These are phyloP conservation scores for Lamproptera curius DNA, from an alignment of 2,888 invertebrate genomes.

Conservation along the genomic window DNA sequence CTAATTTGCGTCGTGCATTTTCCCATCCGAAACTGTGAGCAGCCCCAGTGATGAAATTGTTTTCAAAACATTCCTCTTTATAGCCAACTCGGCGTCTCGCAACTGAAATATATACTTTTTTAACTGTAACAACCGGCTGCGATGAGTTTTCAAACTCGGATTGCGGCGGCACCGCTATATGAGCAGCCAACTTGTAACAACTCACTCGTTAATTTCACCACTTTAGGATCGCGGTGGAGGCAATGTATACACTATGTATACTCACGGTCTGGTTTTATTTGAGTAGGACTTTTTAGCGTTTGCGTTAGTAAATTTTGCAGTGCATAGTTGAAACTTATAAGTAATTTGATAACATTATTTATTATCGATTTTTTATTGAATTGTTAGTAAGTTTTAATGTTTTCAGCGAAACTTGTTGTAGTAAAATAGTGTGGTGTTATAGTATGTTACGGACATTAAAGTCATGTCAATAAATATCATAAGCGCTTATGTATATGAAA, in stretches of 20 bases:
- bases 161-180: conserved; percentile 10
- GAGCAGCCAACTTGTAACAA: conserved; percentile 14
- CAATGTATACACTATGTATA: conserved; percentile 1
- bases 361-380: too few relatives aligned
- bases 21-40: not conserved
- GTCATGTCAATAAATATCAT: too few relatives aligned
- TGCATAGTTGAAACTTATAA: too few relatives aligned
- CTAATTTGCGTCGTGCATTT: not conserved
- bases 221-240: conserved; percentile 1
- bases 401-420: too few relatives aligned
- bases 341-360: too few relatives aligned
- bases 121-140: conserved; percentile 7
- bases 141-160: conserved; percentile 20
- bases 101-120: conserved; percentile 12
- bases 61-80: conserved; percentile 8
- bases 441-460: too few relatives aligned
- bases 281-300: too few relatives aligned
- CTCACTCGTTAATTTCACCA: conserved; percentile 15
- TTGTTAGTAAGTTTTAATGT: too few relatives aligned
- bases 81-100: conserved; percentile 1
- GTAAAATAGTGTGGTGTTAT: too few relatives aligned
- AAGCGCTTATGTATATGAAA: too few relatives aligned
- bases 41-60: conserved; percentile 8
- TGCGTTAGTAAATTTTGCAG: too few relatives aligned
- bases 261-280: too few relatives aligned